Conservation (phyloP, 2,888 invertebrate species). For the Fragum sueziense region DNA sequence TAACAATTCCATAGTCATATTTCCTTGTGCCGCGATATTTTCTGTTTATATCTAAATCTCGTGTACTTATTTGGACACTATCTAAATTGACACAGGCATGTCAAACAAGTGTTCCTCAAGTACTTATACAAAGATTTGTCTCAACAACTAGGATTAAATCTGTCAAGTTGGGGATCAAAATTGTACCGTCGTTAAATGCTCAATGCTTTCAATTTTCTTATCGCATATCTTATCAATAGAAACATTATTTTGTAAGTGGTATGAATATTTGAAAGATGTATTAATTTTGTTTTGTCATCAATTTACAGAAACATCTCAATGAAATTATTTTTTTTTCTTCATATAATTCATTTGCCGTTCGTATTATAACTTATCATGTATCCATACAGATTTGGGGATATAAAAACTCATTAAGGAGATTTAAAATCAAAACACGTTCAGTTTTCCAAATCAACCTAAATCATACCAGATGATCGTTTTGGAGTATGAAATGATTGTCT, state of each 20-base stretch:
- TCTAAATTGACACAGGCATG: background rate
- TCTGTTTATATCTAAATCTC: background rate
- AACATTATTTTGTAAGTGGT: background rate
- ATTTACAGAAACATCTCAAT: background rate
- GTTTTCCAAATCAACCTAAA: too few relatives aligned
- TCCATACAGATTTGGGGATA: background rate
- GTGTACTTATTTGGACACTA: background rate
- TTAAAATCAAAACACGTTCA: too few relatives aligned
- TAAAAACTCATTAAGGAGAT: background rate
- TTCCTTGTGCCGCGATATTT: background rate
- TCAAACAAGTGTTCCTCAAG: background rate
- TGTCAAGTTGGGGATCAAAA: slow-evolving; percentile 4
- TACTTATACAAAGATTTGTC: slow-evolving; percentile 5
- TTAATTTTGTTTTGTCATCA: background rate
- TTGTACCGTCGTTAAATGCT: background rate
- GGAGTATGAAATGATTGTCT: too few relatives aligned
- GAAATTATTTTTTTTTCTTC: background rate
- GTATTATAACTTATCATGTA: background rate
- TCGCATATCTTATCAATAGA: background rate
- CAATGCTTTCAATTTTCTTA: slow-evolving; percentile 18
- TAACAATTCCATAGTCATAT: background rate
- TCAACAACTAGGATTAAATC: slow-evolving; percentile 4
- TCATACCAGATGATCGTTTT: too few relatives aligned
- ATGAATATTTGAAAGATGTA: too few relatives aligned
- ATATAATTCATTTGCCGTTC: background rate